A percentile compares a stretch with the other conserved stretches of the same genome.
phyloP scores from a whole-genome alignment of 2,113 vertebrate species.

The Chionomys nivalis region DNA sequence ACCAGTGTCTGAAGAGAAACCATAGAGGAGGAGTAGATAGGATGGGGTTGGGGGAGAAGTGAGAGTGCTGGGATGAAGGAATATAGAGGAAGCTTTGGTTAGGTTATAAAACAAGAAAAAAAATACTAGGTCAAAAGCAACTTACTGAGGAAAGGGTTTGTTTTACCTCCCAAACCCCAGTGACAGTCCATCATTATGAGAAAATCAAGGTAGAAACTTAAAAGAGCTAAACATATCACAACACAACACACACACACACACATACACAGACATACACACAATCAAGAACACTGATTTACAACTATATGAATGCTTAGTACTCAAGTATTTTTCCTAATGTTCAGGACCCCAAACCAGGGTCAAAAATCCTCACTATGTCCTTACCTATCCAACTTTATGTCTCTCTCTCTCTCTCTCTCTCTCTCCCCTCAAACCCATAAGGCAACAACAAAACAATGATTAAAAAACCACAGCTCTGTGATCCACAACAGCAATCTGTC shows the following conservation, averaged over 20 bases:
- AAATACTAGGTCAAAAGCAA: too few relatives aligned
- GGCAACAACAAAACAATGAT: background rate
- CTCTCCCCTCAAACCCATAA: background rate
- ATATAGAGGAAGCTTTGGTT: too few relatives aligned
- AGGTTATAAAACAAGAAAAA: too few relatives aligned
- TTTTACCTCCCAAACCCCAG: background rate
- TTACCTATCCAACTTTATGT: background rate
- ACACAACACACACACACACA: background rate
- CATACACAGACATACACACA: background rate
- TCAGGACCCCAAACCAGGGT: background rate
- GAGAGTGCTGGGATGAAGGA: too few relatives aligned
- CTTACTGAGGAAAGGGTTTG: too few relatives aligned
- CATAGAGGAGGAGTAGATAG: too few relatives aligned
- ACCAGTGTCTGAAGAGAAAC: too few relatives aligned
- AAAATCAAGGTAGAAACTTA: background rate
- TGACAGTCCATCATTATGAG: background rate
- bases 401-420: background rate
- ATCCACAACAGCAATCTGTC: background rate
- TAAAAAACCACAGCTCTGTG: background rate
- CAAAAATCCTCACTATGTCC: background rate
- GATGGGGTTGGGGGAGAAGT: too few relatives aligned
- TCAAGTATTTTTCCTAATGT: background rate
- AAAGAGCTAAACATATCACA: background rate
- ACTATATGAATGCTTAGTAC: background rate
- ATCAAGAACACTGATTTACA: background rate